Evolutionary conservation across 2,113 vertebrate genomes (phyloP), one percentile per base, ranked within the genome.

Genomic region (Phoenicopterus ruber): DNA sequence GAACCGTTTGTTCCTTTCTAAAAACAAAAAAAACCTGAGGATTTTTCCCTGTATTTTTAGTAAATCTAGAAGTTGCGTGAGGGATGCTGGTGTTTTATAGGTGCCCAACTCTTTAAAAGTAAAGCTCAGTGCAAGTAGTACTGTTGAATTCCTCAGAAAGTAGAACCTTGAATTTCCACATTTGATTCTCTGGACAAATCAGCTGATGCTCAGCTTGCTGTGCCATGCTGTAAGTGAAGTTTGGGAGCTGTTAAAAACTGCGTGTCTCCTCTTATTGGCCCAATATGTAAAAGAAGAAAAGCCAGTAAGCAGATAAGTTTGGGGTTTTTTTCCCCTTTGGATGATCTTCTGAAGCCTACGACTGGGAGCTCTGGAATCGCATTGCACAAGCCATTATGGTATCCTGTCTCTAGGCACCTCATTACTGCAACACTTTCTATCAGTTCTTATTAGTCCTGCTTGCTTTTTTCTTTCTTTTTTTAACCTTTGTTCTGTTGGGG

Each of bases 1-100:
- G 81, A 95, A 90, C 90, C 54, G 24, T 82, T 95, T 90, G 87
- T 94, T 95, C 94, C 55, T 91, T 84, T 86, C 83, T 86, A 59
- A 96, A 96, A 95, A 65, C 74, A 92, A 93, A 91, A 93, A 91
- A 94, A 81, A 42, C 8, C 59, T 57, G 61, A 80, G 58, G 58
- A 14, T 85, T 62, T 83, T 87, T 61, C 46, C 10, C 5, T 31
- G 9, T 87, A 50, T 84, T 94, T 93, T 87, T 79, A 87, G 77
- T 71, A 82, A 76, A 85, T 69, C 17, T 65, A 1, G 15, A 79
- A 81, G 55, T 42, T 76, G 40, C 5, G 2, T 7, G 55, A 74
- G 47, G 42, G 22, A 9, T 78, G 55, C 42, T 82, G 3, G 20
- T 69, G 67, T 54, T 72, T 78, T 38, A 14, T 61, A 61, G 55